phyloP scores from a whole-genome alignment of 2,888 invertebrate species.

The Pristionchus japonicus region DNA sequence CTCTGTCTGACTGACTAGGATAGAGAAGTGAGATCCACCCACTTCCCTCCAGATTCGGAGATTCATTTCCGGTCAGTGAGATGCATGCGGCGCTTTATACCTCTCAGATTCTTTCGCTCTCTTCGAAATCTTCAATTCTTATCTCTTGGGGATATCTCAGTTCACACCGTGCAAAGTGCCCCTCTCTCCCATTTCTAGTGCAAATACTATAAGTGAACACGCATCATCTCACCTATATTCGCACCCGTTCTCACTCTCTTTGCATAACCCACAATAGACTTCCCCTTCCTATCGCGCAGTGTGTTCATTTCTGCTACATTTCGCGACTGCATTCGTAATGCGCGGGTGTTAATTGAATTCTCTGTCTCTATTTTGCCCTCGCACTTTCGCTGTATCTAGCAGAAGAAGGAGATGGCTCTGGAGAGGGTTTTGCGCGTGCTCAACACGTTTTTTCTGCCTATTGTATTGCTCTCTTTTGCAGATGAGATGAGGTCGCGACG shows the following conservation, averaged over 20 bases:
- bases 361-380: too few relatives aligned
- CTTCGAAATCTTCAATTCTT: too few relatives aligned
- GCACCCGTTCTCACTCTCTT: not conserved
- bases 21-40: too few relatives aligned
- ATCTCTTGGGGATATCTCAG: not conserved
- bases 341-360: not conserved
- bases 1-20: too few relatives aligned
- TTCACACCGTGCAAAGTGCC: not conserved
- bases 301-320: too few relatives aligned
- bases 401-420: too few relatives aligned
- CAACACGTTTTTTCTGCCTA: too few relatives aligned
- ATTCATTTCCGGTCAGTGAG: not conserved
- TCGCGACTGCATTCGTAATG: not conserved
- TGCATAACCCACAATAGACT: constrained; percentile 18
- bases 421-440: too few relatives aligned
- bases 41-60: not conserved
- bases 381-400: too few relatives aligned
- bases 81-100: not conserved
- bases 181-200: not conserved
- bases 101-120: too few relatives aligned
- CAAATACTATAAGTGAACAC: not conserved
- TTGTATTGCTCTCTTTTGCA: not conserved
- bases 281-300: not conserved
- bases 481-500: constrained; percentile 40
- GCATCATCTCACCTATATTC: constrained; percentile 25